Evolutionary conservation across 1,140 invertebrate species (phyloP).

Genomic region (Belonocnema kinseyi): DNA sequence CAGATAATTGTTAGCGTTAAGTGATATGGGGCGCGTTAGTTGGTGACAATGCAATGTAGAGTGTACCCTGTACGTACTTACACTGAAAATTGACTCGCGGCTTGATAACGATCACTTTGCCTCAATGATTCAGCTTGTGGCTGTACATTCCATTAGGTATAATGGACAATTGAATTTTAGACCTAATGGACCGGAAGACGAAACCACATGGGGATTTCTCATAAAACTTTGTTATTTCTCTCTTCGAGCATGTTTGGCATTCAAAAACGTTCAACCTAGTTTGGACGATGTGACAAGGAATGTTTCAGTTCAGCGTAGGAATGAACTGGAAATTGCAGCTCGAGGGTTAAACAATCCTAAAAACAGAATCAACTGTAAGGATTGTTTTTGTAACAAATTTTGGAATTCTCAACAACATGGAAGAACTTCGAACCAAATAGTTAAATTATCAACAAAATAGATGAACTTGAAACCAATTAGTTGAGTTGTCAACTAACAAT

Average conservation of each 20-base stretch:
- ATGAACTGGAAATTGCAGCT: too few species aligned
- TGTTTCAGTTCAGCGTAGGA: too few species aligned
- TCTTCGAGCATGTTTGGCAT: background rate
- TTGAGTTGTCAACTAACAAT: too few species aligned
- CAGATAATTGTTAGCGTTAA: background rate
- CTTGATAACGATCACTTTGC: constrained; percentile 54
- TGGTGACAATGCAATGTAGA: background rate
- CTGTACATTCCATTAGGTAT: constrained; percentile 46
- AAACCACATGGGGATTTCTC: constrained; percentile 33
- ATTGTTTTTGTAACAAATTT: too few species aligned
- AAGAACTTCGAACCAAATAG: too few species aligned
- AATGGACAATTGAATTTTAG: constrained; percentile 53
- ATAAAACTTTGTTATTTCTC: constrained; percentile 27
- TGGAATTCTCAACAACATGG: too few species aligned
- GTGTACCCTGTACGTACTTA: constrained; percentile 31
- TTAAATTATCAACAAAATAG: too few species aligned
- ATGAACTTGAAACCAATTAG: too few species aligned
- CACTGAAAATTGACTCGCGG: constrained; percentile 44
- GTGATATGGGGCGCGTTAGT: background rate
- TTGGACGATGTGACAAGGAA: too few species aligned
- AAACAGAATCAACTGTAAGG: too few species aligned
- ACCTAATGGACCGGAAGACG: constrained; percentile 39
- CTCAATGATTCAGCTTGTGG: constrained; percentile 59
- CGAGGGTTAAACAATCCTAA: too few species aligned
- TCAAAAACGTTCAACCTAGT: background rate